Evolutionary conservation across 2,113 vertebrate species (phyloP).

Genomic region (Carassius auratus): DNA sequence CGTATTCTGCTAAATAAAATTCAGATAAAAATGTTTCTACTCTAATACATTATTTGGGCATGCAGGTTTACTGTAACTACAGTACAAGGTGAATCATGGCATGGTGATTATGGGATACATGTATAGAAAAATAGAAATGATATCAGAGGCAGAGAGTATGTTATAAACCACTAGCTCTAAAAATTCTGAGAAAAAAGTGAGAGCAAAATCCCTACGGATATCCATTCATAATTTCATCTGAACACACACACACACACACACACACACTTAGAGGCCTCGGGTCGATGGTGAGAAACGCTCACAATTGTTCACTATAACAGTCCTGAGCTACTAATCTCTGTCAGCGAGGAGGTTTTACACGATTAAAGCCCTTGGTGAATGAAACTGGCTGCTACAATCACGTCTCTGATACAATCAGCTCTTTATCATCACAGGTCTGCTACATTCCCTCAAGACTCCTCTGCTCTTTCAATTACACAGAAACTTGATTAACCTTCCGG

Average conservation of each 20-base stretch:
- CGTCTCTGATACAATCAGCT: conserved; percentile 19
- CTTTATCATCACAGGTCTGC: not conserved
- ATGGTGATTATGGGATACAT: conserved; percentile 2
- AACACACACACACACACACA: conserved; percentile 31
- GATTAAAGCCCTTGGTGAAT: conserved; percentile 69
- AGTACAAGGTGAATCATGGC: not conserved
- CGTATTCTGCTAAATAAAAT: conserved; percentile 28
- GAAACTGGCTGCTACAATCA: conserved; percentile 64
- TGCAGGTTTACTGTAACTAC: conserved; percentile 48
- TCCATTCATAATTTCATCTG: conserved; percentile 21
- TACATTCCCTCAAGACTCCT: not conserved
- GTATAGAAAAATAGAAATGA: conserved; percentile 62
- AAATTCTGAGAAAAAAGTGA: conserved; percentile 41
- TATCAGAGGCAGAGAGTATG: conserved; percentile 47
- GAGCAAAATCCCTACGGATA: conserved; percentile 18
- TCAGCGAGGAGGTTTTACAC: conserved; percentile 35
- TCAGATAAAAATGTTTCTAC: conserved; percentile 42
- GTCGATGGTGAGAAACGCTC: conserved; percentile 52
- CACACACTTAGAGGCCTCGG: conserved; percentile 53
- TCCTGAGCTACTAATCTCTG: conserved; percentile 76
- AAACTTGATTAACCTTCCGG: not conserved
- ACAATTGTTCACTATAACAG: conserved; percentile 45
- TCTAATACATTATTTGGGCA: conserved; percentile 53
- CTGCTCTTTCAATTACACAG: not conserved
- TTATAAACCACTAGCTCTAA: conserved; percentile 52